These are phyloP conservation scores for Metopia argyrocephala DNA, from an alignment of 2,888 invertebrate genomes.

Conservation along the genomic window DNA sequence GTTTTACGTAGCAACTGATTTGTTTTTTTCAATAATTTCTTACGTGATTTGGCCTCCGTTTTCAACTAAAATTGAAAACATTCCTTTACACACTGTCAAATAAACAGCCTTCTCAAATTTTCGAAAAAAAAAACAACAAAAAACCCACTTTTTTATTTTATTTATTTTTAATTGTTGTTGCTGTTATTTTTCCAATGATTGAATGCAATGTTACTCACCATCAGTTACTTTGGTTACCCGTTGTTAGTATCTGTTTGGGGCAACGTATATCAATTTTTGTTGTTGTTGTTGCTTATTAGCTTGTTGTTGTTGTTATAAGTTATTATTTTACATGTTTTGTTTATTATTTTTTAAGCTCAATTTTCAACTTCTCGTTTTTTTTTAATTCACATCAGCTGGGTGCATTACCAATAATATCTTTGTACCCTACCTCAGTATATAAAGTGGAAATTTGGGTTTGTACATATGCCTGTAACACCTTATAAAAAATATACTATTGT, in stretches of 20 bases:
- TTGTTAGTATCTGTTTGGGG: slow-evolving; percentile 43
- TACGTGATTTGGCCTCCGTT: too few species aligned
- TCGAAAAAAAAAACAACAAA: slow-evolving; percentile 4
- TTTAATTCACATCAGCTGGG: neutral
- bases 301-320: neutral
- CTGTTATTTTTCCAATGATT: slow-evolving; percentile 13
- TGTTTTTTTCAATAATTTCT: too few species aligned
- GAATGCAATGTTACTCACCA: slow-evolving; percentile 46
- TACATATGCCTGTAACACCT: too few species aligned
- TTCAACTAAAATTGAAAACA: neutral
- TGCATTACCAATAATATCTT: neutral
- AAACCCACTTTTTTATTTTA: slow-evolving; percentile 33
- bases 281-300: slow-evolving; percentile 15
- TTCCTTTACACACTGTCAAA: neutral
- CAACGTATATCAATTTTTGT: slow-evolving; percentile 7
- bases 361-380: neutral
- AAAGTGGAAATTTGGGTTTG: too few species aligned
- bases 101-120: neutral
- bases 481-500: too few species aligned
- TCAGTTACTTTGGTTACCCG: slow-evolving; percentile 59
- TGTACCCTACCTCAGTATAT: too few species aligned
- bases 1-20: too few species aligned
- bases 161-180: slow-evolving; percentile 20
- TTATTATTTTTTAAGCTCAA: too few species aligned
- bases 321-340: neutral